Percentiles rank a stretch among this genome's conserved stretches.
phyloP scores from a whole-genome alignment of 2,888 invertebrate species.

The Panorpa germanica region DNA sequence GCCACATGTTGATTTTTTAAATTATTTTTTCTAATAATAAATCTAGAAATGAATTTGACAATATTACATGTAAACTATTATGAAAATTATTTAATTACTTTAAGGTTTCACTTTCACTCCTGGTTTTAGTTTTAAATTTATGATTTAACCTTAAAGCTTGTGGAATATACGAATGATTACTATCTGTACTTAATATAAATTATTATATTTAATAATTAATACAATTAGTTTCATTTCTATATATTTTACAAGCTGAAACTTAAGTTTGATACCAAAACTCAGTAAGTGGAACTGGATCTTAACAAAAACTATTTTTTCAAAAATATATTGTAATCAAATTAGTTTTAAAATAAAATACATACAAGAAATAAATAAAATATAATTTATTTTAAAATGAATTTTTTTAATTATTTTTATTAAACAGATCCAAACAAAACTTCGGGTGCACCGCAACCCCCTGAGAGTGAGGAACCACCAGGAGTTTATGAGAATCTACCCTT shows the following conservation, averaged over 20 bases:
- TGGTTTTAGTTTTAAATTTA: too few relatives aligned
- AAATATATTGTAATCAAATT: slow-evolving; percentile 20
- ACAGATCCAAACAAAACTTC: slow-evolving; percentile 24
- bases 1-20: too few relatives aligned
- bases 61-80: too few relatives aligned
- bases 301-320: too few relatives aligned
- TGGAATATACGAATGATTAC: slow-evolving; percentile 7
- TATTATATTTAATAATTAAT: slow-evolving; percentile 8
- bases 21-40: too few relatives aligned
- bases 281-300: slow-evolving; percentile 3
- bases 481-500: slow-evolving; percentile 90
- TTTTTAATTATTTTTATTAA: slow-evolving; percentile 12
- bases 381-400: slow-evolving; percentile 7
- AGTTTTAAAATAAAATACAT: slow-evolving; percentile 8
- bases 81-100: too few relatives aligned
- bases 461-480: slow-evolving; percentile 70
- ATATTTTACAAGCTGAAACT: too few relatives aligned
- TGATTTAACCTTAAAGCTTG: too few relatives aligned
- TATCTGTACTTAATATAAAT: slow-evolving; percentile 8
- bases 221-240: too few relatives aligned
- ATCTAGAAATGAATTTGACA: too few relatives aligned
- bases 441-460: too few relatives aligned
- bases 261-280: neutral
- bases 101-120: too few relatives aligned
- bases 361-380: slow-evolving; percentile 4